Evolutionary conservation across 2,888 invertebrate species (phyloP).

Genomic region (Chouioia cunea): DNA sequence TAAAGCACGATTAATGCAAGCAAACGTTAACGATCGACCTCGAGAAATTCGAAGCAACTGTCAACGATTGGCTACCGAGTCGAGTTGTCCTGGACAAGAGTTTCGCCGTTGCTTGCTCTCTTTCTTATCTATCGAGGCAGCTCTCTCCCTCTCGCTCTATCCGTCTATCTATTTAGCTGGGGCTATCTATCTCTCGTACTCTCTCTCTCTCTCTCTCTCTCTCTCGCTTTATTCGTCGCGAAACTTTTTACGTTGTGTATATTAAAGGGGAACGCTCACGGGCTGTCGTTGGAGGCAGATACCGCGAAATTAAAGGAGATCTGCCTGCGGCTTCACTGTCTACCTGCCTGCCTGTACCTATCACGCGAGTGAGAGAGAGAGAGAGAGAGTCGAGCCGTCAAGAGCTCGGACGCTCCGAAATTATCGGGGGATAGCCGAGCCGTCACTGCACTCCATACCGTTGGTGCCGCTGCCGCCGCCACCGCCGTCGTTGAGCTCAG

Average conservation of each 20-base stretch:
- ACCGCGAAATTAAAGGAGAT: conserved; percentile 60
- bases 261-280: conserved; percentile 61
- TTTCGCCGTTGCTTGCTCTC: conserved; percentile 26
- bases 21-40: too few species aligned
- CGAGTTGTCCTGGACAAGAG: conserved; percentile 33
- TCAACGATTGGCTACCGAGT: neutral
- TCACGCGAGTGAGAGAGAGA: too few species aligned
- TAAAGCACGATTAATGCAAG: neutral
- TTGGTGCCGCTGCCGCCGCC: neutral
- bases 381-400: neutral
- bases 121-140: neutral
- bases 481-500: neutral
- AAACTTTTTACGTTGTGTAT: conserved; percentile 66
- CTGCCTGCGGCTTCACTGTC: conserved; percentile 3
- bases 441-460: neutral
- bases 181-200: conserved; percentile 42
- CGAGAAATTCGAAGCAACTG: neutral
- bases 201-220: conserved; percentile 51
- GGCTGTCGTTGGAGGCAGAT: conserved; percentile 60
- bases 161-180: conserved; percentile 36
- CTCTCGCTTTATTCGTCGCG: conserved; percentile 64
- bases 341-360: neutral
- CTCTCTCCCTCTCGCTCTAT: conserved; percentile 7
- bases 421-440: neutral
- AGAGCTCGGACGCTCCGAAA: neutral